These are phyloP conservation scores for Dipodomys ordii DNA, from an alignment of 2,113 vertebrate species.

Conservation along the genomic window DNA sequence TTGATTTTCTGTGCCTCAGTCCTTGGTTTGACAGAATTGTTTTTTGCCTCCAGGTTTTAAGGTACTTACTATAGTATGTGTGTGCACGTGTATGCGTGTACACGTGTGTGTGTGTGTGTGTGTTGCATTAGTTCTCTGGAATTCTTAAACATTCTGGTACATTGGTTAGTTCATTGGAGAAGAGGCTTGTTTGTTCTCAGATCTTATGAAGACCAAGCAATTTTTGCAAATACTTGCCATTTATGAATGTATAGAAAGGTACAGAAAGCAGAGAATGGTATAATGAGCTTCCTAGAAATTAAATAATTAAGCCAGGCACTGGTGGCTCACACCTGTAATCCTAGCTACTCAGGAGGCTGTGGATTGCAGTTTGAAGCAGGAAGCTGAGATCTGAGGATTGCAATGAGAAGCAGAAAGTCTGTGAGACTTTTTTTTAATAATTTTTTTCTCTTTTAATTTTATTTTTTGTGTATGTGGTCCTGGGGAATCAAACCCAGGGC, in stretches of 20 bases:
- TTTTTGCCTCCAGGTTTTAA: slow-evolving; percentile 43
- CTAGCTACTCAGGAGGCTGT: no score
- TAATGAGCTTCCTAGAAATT: not conserved
- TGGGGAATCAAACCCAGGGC: no score
- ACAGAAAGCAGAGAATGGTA: not conserved
- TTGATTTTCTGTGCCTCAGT: not conserved
- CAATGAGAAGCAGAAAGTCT: no score
- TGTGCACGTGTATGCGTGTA: not conserved
- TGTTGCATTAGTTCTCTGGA: slow-evolving; percentile 21
- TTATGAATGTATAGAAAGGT: slow-evolving; percentile 36
- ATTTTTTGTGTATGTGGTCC: no score
- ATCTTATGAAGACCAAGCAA: not conserved
- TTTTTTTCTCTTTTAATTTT: no score
- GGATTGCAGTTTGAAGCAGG: not conserved
- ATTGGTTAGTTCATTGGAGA: not conserved
- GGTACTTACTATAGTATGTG: not conserved
- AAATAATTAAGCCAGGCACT: not conserved
- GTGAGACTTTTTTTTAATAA: no score
- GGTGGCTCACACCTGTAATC: not conserved
- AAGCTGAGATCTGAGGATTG: no score
- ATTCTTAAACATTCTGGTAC: not conserved
- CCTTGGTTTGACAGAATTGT: slow-evolving; percentile 3
- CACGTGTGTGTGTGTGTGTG: not conserved
- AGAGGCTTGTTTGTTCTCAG: not conserved
- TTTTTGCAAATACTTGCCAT: not conserved